These are phyloP conservation scores for Drosophila robusta DNA, from an alignment of 2,888 invertebrate genomes.

Conservation along the genomic window DNA sequence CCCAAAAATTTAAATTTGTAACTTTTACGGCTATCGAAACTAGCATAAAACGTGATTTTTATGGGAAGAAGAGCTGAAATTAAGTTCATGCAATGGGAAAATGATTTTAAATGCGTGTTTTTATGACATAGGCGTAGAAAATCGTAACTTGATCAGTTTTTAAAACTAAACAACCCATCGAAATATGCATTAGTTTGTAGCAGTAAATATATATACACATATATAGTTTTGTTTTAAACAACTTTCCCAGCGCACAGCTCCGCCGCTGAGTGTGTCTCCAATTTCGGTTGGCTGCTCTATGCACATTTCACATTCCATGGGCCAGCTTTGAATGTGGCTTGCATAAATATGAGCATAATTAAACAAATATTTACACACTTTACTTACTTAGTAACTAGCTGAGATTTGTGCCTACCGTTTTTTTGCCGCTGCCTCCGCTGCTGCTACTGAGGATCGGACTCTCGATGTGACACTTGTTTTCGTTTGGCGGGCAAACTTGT, in stretches of 20 bases:
- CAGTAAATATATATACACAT: neutral
- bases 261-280: slow-evolving; percentile 34
- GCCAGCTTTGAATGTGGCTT: slow-evolving; percentile 54
- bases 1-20: too few relatives aligned
- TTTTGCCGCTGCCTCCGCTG: slow-evolving; percentile 7
- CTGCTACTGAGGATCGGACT: slow-evolving; percentile 16
- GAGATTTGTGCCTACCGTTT: slow-evolving; percentile 58
- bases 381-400: slow-evolving; percentile 61
- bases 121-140: neutral
- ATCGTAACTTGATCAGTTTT: slow-evolving; percentile 3
- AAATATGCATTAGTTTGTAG: slow-evolving; percentile 5
- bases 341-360: slow-evolving; percentile 79
- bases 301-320: slow-evolving; percentile 57
- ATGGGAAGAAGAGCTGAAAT: neutral
- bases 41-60: neutral
- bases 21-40: too few relatives aligned
- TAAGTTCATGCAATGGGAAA: neutral
- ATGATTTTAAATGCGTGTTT: neutral
- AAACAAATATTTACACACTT: slow-evolving; percentile 77
- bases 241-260: slow-evolving; percentile 30
- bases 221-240: slow-evolving; percentile 17
- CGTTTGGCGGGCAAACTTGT: slow-evolving; percentile 57
- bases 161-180: neutral
- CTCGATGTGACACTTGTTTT: slow-evolving; percentile 73
- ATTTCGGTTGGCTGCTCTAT: slow-evolving; percentile 33